Evolutionary conservation across 1,140 invertebrate genomes (phyloP).

Genomic region (Apis dorsata): DNA sequence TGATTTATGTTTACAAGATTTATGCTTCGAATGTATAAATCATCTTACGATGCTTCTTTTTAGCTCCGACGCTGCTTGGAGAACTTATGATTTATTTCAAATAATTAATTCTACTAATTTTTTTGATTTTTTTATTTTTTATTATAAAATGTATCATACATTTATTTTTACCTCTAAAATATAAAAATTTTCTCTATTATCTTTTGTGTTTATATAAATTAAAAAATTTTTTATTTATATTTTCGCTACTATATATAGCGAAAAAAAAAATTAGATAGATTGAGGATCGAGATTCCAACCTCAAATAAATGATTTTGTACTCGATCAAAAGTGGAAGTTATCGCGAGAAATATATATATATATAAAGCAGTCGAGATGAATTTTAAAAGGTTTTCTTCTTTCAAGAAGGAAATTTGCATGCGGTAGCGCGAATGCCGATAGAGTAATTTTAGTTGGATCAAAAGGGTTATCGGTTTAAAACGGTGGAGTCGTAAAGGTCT

Average conservation of each 20-base stretch:
- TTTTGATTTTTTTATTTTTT: too few species aligned
- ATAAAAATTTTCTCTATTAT: too few species aligned
- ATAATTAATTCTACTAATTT: too few species aligned
- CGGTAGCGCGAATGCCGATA: background rate
- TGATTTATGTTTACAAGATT: background rate
- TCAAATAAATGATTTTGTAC: background rate
- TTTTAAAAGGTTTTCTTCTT: background rate
- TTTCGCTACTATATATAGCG: too few species aligned
- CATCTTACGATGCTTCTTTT: background rate
- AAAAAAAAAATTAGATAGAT: background rate
- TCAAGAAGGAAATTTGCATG: too few species aligned
- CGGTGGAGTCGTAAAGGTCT: slow-evolving; percentile 16
- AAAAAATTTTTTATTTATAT: too few species aligned
- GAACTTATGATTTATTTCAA: background rate
- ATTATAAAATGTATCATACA: too few species aligned
- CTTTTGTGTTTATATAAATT: too few species aligned
- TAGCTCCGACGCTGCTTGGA: background rate
- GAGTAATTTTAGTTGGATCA: background rate
- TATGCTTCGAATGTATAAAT: background rate
- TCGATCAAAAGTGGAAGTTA: background rate
- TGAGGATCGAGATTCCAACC: too few species aligned
- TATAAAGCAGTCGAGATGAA: background rate
- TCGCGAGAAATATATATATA: background rate
- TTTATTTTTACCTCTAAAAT: too few species aligned
- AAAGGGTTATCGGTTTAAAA: background rate